These are phyloP conservation scores for Tamandua tetradactyla DNA, from an alignment of 2,797 vertebrate species.

Conservation along the genomic window DNA sequence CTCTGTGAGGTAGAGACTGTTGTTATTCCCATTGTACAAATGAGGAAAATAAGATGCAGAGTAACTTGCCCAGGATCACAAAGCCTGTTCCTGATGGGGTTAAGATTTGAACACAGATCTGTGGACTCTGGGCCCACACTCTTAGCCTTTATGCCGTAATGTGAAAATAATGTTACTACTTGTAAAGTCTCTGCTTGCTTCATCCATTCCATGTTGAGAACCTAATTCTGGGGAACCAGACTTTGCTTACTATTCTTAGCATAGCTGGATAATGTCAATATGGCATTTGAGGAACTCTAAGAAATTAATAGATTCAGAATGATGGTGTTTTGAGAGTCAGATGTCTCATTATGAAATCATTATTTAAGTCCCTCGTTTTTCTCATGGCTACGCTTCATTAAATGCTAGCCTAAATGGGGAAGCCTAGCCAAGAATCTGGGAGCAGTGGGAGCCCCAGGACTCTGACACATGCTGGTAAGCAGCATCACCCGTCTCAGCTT, in stretches of 20 bases:
- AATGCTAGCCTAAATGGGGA: background rate
- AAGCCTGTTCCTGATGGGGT: background rate
- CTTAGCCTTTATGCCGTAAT: background rate
- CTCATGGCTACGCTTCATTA: background rate
- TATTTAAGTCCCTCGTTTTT: background rate
- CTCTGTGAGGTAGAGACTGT: background rate
- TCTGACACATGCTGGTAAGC: background rate
- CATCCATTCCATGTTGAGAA: background rate
- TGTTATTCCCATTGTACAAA: background rate
- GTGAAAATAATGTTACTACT: background rate
- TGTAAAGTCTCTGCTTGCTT: background rate
- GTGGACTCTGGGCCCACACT: background rate
- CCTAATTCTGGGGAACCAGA: background rate
- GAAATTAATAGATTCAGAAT: slow-evolving; percentile 11
- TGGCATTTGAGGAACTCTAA: slow-evolving; percentile 19
- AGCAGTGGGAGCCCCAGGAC: background rate
- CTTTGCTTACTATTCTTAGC: background rate
- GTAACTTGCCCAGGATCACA: background rate
- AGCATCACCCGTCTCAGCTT: background rate
- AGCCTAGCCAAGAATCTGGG: background rate
- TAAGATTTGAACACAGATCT: background rate
- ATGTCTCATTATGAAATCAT: slow-evolving; percentile 5
- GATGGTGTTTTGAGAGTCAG: background rate
- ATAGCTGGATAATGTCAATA: background rate
- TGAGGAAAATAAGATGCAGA: background rate